These are phyloP conservation scores for Tragelaphus eurycerus DNA, from an alignment of 2,797 vertebrate genomes.

Conservation along the genomic window DNA sequence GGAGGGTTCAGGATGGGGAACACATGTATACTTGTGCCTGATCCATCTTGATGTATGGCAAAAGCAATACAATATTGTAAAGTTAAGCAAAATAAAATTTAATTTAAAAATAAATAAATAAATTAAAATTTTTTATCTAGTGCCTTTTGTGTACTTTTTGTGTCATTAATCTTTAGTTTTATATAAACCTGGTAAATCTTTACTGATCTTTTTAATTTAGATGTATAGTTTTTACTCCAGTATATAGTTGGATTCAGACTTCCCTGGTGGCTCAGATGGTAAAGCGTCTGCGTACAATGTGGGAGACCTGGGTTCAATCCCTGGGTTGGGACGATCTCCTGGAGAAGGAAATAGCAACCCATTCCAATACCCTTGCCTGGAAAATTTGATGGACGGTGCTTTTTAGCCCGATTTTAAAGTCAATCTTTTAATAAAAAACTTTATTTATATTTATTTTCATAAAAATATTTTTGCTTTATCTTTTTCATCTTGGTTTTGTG, in stretches of 20 bases:
- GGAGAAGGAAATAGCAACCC: too few relatives aligned
- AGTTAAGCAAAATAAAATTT: too few relatives aligned
- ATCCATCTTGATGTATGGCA: too few relatives aligned
- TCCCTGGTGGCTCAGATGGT: too few relatives aligned
- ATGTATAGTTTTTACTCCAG: background rate
- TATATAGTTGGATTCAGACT: background rate
- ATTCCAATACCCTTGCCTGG: too few relatives aligned
- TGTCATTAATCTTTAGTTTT: background rate
- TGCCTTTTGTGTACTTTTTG: background rate
- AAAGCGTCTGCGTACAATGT: too few relatives aligned
- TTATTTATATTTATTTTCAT: slow-evolving; percentile 42
- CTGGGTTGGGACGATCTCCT: too few relatives aligned
- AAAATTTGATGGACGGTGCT: background rate
- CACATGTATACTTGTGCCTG: too few relatives aligned
- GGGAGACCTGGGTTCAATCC: too few relatives aligned
- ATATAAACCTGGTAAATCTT: background rate
- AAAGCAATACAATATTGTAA: too few relatives aligned
- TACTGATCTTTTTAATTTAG: background rate
- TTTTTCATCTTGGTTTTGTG: background rate
- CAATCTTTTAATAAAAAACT: slow-evolving; percentile 44
- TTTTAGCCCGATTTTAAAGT: background rate
- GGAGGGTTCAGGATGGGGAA: too few relatives aligned
- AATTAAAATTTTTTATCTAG: background rate
- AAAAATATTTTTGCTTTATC: background rate
- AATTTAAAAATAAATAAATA: too few relatives aligned